Evolutionary conservation across 1,140 invertebrate genomes (phyloP), one percentile per base, ranked within the genome.

Genomic region (Brachionus asplanchnoidis): DNA sequence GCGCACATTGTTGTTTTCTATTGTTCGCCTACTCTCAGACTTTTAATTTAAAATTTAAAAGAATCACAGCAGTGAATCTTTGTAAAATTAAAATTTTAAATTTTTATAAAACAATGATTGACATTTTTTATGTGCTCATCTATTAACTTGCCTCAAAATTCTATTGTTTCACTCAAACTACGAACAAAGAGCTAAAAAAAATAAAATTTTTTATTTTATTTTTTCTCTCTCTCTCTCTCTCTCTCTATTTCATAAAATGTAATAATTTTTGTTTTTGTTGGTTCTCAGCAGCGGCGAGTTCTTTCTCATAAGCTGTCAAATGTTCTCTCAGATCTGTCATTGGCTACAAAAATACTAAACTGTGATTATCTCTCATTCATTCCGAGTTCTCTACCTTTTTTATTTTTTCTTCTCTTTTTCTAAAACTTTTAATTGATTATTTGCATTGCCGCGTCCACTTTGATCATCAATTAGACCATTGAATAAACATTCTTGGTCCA

Each of bases 381-480:
- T 73, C 68, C 68, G 32, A 42, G 28, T 42, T 40, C 68, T 73
- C 68, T 40, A 73, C 28, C 23, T 26, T 56, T 17, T 20, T 20
- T 20, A 20, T 60, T 17, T 60, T 20, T 60, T 56, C 3, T 60
- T 20, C 20, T 20, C 20, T 23, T 42, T 40, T 42, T 42, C 40
- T 73, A 73, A 73, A 73, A 73, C 68, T 73, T 73, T 40, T 42
- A 73, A 73, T 73, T 73, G 68, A 73, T 73, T 73, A 42, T 73
- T 73, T 42, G 17, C 20, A 73, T 5, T 1, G 28, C 36, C 68
- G 68, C 32, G 11, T 17, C n/a, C 2, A 0, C 32, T 73, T 73
- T 73, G 14, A 73, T 73, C 17, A 73, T 73, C 68, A 73, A 73
- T 73, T 73, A 73, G 68, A 73, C 32, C 36, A 17, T 73, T 73